A percentile compares a stretch with the other conserved stretches of the same genome.
These are phyloP conservation scores for Acanthococcus lagerstroemiae DNA, from an alignment of 2,888 invertebrate species.

Conservation along the genomic window DNA sequence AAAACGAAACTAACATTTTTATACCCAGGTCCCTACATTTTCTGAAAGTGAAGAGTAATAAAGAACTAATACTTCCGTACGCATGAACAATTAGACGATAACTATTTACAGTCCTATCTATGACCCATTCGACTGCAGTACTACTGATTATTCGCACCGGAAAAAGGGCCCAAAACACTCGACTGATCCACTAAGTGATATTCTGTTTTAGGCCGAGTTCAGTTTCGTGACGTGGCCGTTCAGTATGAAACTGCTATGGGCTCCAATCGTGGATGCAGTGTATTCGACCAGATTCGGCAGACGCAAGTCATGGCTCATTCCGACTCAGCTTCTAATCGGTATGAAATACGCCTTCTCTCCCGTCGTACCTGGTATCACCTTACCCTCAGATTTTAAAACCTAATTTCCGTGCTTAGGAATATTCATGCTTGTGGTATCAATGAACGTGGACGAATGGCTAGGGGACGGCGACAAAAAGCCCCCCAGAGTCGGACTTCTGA, in stretches of 20 bases:
- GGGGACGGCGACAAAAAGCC: conserved; percentile 43
- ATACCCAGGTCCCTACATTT: too few relatives aligned
- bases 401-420: background rate
- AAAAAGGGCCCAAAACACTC: background rate
- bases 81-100: too few relatives aligned
- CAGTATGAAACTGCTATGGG: conserved; percentile 89
- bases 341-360: conserved; percentile 45
- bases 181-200: background rate
- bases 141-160: too few relatives aligned
- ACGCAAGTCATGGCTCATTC: conserved; percentile 90
- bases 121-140: too few relatives aligned
- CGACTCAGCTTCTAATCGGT: conserved; percentile 84
- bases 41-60: too few relatives aligned
- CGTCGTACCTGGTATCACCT: background rate
- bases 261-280: conserved; percentile 91
- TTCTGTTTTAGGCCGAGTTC: conserved; percentile 62
- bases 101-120: too few relatives aligned
- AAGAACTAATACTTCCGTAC: too few relatives aligned
- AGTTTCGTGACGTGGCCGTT: conserved; percentile 92
- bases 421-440: conserved; percentile 73
- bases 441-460: conserved; percentile 63
- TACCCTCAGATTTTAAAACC: background rate
- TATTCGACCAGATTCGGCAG: conserved; percentile 77
- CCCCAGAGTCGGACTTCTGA: conserved; percentile 48
- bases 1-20: too few relatives aligned